Evolutionary conservation across 2,888 invertebrate genomes (phyloP).

Genomic region (Cetonia aurata): DNA sequence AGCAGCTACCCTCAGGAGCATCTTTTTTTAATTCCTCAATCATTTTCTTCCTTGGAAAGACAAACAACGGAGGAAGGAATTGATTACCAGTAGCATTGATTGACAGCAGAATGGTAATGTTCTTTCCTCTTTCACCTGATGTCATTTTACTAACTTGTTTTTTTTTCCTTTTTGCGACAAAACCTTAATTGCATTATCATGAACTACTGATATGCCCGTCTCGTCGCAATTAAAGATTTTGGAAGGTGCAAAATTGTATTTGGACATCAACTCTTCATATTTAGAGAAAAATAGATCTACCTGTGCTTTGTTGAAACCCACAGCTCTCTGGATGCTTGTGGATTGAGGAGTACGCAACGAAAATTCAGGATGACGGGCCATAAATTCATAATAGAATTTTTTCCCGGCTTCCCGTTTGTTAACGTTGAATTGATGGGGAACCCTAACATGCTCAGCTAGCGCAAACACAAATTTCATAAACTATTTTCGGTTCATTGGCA

Average conservation of each 20-base stretch:
- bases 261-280: not conserved
- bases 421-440: conserved; percentile 4
- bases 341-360: not conserved
- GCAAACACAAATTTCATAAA: not conserved
- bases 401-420: not conserved
- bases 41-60: conserved; percentile 7
- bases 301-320: not conserved
- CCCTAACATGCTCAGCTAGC: conserved; percentile 8
- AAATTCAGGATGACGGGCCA: not conserved
- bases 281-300: not conserved
- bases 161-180: not conserved
- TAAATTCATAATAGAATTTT: not conserved
- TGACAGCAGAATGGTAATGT: conserved; percentile 2
- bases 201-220: not conserved
- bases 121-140: conserved; percentile 11
- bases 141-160: conserved; percentile 11
- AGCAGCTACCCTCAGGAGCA: not conserved
- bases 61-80: conserved; percentile 6
- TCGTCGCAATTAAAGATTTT: not conserved
- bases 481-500: conserved; percentile 13
- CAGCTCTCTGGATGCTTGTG: not conserved
- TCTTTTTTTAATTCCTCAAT: not conserved
- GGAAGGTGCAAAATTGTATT: not conserved
- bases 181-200: not conserved
- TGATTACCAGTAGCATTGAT: not conserved